These are phyloP conservation scores for Streptopelia turtur DNA, from an alignment of 2,797 vertebrate genomes.

Conservation along the genomic window DNA sequence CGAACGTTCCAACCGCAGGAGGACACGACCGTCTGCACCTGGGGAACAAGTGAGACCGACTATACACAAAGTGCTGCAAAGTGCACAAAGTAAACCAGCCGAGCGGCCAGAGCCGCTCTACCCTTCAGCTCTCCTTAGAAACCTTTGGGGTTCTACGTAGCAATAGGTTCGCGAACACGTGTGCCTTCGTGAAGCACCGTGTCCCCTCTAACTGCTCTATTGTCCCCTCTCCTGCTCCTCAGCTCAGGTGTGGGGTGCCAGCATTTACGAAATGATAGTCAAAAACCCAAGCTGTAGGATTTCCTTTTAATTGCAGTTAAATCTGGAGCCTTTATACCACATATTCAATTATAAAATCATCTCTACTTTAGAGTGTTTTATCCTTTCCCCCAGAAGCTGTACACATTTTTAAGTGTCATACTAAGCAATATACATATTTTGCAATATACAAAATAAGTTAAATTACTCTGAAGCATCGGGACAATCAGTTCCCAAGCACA, in stretches of 20 bases:
- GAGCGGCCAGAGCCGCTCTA: fast-evolving
- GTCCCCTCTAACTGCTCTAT: neutral
- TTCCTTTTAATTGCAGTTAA: conserved; percentile 70
- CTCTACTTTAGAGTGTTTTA: conserved; percentile 61
- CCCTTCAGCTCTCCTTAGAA: neutral
- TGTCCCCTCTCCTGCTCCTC: neutral
- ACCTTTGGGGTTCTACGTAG: neutral
- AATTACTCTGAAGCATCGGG: conserved; percentile 64
- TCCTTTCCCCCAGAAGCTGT: conserved; percentile 66
- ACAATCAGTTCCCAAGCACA: conserved; percentile 35
- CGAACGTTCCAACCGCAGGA: neutral
- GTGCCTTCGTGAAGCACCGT: neutral
- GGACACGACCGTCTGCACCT: neutral
- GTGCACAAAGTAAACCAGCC: neutral
- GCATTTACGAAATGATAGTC: conserved; percentile 16
- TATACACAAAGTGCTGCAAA: conserved; percentile 67
- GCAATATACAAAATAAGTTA: conserved; percentile 79
- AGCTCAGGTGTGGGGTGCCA: neutral
- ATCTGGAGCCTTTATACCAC: conserved; percentile 57
- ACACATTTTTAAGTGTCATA: conserved; percentile 62
- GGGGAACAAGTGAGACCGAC: conserved; percentile 42
- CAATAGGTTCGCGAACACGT: neutral
- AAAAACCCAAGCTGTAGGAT: neutral
- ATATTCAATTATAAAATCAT: conserved; percentile 68
- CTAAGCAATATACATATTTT: conserved; percentile 73